Base-by-base conservation (phyloP, 1,140 invertebrate species). In the Atopsyche davidsoni region DNA sequence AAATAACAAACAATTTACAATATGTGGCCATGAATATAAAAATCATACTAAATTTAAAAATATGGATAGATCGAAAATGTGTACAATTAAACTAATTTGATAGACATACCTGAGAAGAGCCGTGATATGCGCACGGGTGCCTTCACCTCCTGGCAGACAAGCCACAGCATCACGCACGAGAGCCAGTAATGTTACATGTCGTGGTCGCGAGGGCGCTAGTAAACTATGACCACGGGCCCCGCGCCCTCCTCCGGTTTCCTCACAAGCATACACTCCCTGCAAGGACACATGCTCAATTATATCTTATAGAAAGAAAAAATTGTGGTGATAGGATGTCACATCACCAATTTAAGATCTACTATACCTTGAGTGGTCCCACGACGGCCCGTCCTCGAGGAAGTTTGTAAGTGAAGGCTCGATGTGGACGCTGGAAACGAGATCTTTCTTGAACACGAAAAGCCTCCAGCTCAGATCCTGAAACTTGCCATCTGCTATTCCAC, bases 111-210 rank as follows among this genome's bases (percentile, higher is more conserved):
- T 68, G 39, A 72, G 61, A 42, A 71, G 46, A n/a, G 62, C 65
- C 25, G 68, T 60, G 16, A 96, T 93, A 60, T 96, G 92, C 3
- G 86, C 81, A 19, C 92, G 70, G 0, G 92, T 94, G 17, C 94
- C 93, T 73, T 96, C 90, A 0, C 93, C 92, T 68, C 92, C 96
- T 1, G 94, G 93, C 47, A 97, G 72, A 34, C 94, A 72, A 0
- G 94, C 92, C 0, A 92, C 89, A 2, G 93, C 90, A 75, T 97
- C 93, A 31, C 92, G 73, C 7, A 97, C 91, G 25, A 96, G 71
- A 10, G 91, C 88, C 4, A 94, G 68, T 62, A 96, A 92, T 4
- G 91, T 92, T 9, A 95, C 92, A 69, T 86, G 94, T 47, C 92
- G 87, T 18, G 93, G 93, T 32, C 93, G 72, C 63, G 89, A 85